Evolutionary conservation across 2,113 vertebrate species (phyloP), one percentile per base, ranked within the genome.

Genomic region (Fukomys damarensis): DNA sequence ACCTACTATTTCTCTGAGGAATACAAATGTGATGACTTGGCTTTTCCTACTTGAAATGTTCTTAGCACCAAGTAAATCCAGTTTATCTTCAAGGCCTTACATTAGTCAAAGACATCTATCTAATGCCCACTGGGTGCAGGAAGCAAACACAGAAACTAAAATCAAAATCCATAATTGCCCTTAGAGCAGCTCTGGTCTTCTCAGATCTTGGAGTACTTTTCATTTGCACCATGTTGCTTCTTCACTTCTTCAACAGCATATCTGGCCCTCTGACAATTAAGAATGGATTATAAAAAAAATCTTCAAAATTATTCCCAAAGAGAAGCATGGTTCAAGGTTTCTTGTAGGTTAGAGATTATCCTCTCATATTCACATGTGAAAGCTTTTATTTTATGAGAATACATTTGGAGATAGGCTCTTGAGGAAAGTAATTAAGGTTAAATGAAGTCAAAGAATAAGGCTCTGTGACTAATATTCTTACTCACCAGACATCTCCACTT

Each of bases 251-350:
- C 24, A 68, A 30, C 11, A 79, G 59, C 20, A 96, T 77, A 93
- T 66, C 52, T 70, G 95, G 56, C 52, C 52, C 86, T 88, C 65
- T 41, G 52, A 52, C 16, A 59, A 19, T 58, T 93, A 68, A 84
- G 61, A 80, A 6, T 68, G 22, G 22, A 28, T 95, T 90, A 79
- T 52, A 96, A 72, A 84, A 76, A 86, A 54, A 20, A n/a, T 84
- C 95, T 92, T 89, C 72, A 72, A 95, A 95, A 93, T 46, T 32
- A n/a, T 95, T 68, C 56, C 35, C 43, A 95, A 94, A 85, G 35
- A 61, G 66, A 35, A 89, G 59, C 14, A 80, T 77, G 65, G 9
- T 82, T 93, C 84, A 26, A 35, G 59, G n/a, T 41, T 28, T 66
- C 17, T 16, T 43, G 28, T 41, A n/a, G 11, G 24, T 24, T 80